Evolutionary conservation across 37 sponge, comb jelly and placozoan genomes (phyloP), one percentile per base, ranked within the genome.

Genomic region (Diacarnus erythraeanus): DNA sequence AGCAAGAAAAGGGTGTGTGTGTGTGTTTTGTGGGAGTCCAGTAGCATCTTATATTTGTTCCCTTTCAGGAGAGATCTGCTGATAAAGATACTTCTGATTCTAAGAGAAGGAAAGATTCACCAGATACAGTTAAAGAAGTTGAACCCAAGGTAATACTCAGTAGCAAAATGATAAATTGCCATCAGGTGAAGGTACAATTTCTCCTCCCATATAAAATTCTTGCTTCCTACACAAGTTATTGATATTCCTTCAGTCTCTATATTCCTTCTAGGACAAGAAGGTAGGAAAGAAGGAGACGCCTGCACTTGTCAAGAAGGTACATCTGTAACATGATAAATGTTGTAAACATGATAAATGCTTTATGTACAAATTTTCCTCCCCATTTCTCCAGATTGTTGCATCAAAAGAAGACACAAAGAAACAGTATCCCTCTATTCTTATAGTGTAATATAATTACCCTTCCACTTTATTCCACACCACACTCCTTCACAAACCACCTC

Each of bases 31-130:
- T 25, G 57, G 57, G 35, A 35, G 31, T 23, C 35, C 38, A 69
- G 69, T n/a, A n/a, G n/a, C n/a, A n/a, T 3, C 3, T 71, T 35
- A 67, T 67, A 37, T 42, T 3, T 12, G 10, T 71, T 4, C 33
- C 66, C 38, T 42, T 31, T 22, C 61, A 77, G 85, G 85, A 84
- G 15, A 70, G 77, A 30, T 61, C 78, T 42, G 56, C 61, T 0
- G 85, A 84, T 15, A 77, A 84, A 42, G 78, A 84, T 18, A 27
- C 36, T 4, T 68, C 69, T 6, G 78, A 84, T 4, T 37, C 77
- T 0, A 84, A 84, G 72, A 77, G 77, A 25, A 57, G 71, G 72
- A 84, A 84, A 44, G 85, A 84, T 2, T 70, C 71, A 1, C 78
- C 85, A 10, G 69, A 77, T 10, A 17, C 65, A 21, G 18, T 63